Percentiles rank a stretch among this genome's conserved stretches.
These are phyloP conservation scores for Leptinotarsa peninsularis DNA, from an alignment of 2,888 invertebrate species.

Conservation along the genomic window DNA sequence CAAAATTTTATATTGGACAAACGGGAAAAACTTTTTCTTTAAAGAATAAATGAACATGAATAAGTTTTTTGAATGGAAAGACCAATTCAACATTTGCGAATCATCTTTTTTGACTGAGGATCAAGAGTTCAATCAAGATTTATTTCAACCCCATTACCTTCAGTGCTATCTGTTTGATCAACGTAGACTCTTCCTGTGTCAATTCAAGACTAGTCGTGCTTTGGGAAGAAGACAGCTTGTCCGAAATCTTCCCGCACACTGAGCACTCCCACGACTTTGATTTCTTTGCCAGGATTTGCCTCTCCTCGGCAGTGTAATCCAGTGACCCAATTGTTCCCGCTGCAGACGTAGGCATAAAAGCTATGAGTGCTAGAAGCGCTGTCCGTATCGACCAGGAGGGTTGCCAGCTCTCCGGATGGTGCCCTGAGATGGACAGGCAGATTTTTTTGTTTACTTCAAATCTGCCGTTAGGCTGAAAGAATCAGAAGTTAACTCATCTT, in stretches of 20 bases:
- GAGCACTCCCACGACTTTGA: slow-evolving; percentile 75
- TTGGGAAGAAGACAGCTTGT: slow-evolving; percentile 67
- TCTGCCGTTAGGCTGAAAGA: slow-evolving; percentile 86
- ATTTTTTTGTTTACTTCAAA: slow-evolving; percentile 95
- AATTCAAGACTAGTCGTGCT: slow-evolving; percentile 58
- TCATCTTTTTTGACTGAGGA: too few relatives aligned
- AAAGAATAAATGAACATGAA: too few relatives aligned
- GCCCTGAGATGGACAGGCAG: slow-evolving; percentile 93
- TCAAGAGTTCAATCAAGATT: too few relatives aligned
- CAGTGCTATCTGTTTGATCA: slow-evolving; percentile 69
- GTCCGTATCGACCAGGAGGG: slow-evolving; percentile 97
- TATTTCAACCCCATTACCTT: slow-evolving; percentile 60
- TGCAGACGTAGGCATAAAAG: slow-evolving; percentile 93
- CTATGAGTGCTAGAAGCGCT: slow-evolving; percentile 89
- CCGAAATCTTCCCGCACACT: slow-evolving; percentile 72
- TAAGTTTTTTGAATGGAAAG: too few relatives aligned
- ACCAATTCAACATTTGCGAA: too few relatives aligned
- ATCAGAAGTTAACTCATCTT: not conserved
- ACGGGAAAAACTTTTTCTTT: too few relatives aligned
- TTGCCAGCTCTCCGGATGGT: slow-evolving; percentile 98
- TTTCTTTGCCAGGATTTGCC: slow-evolving; percentile 82
- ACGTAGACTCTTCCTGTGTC: slow-evolving; percentile 69
- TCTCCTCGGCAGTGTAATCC: slow-evolving; percentile 88
- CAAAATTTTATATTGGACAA: too few relatives aligned
- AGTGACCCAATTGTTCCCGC: slow-evolving; percentile 92